Base-by-base conservation (phyloP, 2,113 vertebrate genomes). In the Psilopsiagon aurifrons region DNA sequence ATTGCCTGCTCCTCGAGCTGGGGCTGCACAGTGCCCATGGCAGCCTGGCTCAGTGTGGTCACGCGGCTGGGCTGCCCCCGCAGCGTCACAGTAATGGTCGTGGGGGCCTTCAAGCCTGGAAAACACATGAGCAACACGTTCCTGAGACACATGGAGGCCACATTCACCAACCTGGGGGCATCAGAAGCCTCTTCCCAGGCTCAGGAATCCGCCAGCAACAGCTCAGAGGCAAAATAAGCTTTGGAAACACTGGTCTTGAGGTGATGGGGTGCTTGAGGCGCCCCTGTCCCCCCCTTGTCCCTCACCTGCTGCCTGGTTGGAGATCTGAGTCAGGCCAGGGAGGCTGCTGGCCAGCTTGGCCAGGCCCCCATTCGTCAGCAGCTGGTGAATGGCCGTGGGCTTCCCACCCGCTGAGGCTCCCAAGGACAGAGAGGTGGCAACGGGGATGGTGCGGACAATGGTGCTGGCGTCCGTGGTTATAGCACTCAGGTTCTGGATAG, bases 281-380 rank as follows among this genome's bases (percentile, higher is more conserved):
- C 31, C 52, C 16, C 35, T 39, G 39, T 16, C 18, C 35, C 64
- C 35, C 64, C 17, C 24, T 67, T 9, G 17, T 41, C 96, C 97
- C 98, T 97, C 98, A 99, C 99, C 99, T 94, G 98, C 95, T 28
- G 98, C 98, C 97, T 99, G 99, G 96, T 97, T 99, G 97, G 99
- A 99, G 98, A 99, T 98, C 96, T 99, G 99, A 25, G 99, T 99
- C 98, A 99, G 97, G 86, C 99, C 98, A 3, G 99, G 99, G 24
- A 99, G 98, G 90, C 98, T 99, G 97, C 98, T 99, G 90, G 99
- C 99, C 83, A 99, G 98, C 92, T 99, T 99, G 35, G 99, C 99
- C 69, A 99, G 98, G 9, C 99, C 98, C 6, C 99, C 98, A 1
- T 99, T 99, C 31, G 98, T 98, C 86, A 99, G 98, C 82, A 99